Evolutionary conservation across 2,113 vertebrate genomes (phyloP), one percentile per base, ranked within the genome.

Genomic region (Salvelinus sp.): DNA sequence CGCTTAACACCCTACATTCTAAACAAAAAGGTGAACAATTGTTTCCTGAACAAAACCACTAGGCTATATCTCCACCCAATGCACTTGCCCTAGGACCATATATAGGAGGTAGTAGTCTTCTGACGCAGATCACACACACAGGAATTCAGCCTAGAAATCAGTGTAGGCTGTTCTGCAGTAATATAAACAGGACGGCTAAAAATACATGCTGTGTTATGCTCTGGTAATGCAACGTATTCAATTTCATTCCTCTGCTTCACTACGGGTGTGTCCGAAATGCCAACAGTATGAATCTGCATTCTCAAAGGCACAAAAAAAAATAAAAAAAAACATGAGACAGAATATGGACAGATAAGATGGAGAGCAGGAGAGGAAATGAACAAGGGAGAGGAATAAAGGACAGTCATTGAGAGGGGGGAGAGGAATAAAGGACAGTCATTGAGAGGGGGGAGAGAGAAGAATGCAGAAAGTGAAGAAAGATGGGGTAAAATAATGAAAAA

Each of bases 131-230:
- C 23, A 47, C 63, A 72, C 63, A 72, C 28, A 72, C 58, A 73
- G 28, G 48, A 67, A 27, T 25, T 62, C 9, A 9, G 16, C 63
- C 65, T 69, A 30, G n/a, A 48, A 50, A 30, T 6, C 14, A 75
- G 76, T n/a, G 38, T n/a, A 57, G 27, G 69, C 64, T 63, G 69
- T 70, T 78, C 28, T 20, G 67, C 23, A 64, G 18, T 57, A 78
- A 81, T 27, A 14, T 83, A 87, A 87, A 82, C 81, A 85, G 75
- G 79, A 73, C 25, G 6, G 82, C 75, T 82, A 78, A 80, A 85
- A 81, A 85, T 81, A 87, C 50, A 22, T 69, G 38, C 25, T n/a
- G 28, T 10, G 57, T 25, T 25, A 16, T 10, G 63, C 58, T 66
- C 30, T 1, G 66, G 25, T 44, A 72, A 72, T 64, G 20, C 64